Conservation (phyloP, 30 jellyfish, hydroid and myxozoan species). For the Turritopsis rubra region DNA sequence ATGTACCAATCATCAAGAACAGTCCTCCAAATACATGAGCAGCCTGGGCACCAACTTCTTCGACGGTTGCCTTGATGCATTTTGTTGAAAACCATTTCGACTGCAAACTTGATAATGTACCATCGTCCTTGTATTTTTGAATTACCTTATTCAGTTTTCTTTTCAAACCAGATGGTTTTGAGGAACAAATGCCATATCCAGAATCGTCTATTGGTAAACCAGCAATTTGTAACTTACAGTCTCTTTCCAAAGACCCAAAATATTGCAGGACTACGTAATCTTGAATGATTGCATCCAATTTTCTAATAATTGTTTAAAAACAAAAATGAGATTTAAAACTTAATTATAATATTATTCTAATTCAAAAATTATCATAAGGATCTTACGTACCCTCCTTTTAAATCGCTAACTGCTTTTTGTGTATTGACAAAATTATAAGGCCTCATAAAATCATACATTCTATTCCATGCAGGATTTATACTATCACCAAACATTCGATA, state of each 20-base stretch:
- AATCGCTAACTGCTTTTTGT: conserved; percentile 33
- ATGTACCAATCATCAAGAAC: not conserved
- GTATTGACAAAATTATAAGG: conserved; percentile 33
- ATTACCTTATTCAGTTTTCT: not conserved
- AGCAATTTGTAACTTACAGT: not conserved
- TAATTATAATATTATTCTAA: too few species aligned
- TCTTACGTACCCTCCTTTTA: conserved; percentile 15
- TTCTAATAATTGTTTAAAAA: not conserved
- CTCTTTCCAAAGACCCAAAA: not conserved
- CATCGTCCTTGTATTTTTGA: not conserved
- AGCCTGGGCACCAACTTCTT: conserved; percentile 3
- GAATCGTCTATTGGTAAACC: not conserved
- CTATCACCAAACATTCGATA: conserved; percentile 39
- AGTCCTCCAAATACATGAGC: not conserved
- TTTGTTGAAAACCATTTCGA: conserved; percentile 1
- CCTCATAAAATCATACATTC: conserved; percentile 51
- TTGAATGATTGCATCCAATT: not conserved
- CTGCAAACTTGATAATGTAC: not conserved
- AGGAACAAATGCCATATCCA: not conserved
- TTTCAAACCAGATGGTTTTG: not conserved
- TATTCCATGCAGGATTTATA: conserved; percentile 28
- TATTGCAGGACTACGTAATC: not conserved
- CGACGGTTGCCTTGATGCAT: not conserved
- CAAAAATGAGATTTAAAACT: not conserved
- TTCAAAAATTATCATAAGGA: too few species aligned